These are phyloP conservation scores for Pomacea canaliculata DNA, from an alignment of 2,888 invertebrate genomes.

Conservation along the genomic window DNA sequence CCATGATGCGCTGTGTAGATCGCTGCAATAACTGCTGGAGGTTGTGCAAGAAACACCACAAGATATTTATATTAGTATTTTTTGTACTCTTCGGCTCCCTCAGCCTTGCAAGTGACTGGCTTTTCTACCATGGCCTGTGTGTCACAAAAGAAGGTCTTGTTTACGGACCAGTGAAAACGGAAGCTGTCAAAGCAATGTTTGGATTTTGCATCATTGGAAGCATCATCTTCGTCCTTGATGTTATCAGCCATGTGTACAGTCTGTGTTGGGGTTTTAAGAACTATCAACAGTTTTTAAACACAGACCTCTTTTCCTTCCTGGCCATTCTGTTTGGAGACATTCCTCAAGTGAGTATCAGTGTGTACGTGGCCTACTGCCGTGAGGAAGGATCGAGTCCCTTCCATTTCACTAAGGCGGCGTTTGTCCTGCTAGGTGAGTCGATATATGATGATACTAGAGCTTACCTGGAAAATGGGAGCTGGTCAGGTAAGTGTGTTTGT, in stretches of 20 bases:
- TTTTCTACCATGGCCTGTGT: background rate
- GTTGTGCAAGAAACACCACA: no score
- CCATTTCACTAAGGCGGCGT: background rate
- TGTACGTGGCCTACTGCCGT: background rate
- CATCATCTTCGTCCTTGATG: background rate
- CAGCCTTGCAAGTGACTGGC: background rate
- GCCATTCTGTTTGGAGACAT: background rate
- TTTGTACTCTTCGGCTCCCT: background rate
- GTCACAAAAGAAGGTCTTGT: background rate
- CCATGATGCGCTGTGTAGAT: no score
- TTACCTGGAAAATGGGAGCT: no score
- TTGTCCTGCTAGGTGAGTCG: background rate
- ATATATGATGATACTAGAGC: background rate
- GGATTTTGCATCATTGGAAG: background rate
- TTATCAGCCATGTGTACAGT: background rate
- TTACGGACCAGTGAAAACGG: background rate
- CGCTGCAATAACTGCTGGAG: no score
- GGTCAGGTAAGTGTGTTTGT: no score
- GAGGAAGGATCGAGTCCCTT: background rate
- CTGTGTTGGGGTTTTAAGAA: background rate
- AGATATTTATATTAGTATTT: no score
- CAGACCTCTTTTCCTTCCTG: background rate
- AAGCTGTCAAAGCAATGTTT: background rate
- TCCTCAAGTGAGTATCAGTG: background rate
- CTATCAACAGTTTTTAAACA: background rate